Conservation (phyloP, 2,888 invertebrate genomes). For the Rhagium mordax region DNA sequence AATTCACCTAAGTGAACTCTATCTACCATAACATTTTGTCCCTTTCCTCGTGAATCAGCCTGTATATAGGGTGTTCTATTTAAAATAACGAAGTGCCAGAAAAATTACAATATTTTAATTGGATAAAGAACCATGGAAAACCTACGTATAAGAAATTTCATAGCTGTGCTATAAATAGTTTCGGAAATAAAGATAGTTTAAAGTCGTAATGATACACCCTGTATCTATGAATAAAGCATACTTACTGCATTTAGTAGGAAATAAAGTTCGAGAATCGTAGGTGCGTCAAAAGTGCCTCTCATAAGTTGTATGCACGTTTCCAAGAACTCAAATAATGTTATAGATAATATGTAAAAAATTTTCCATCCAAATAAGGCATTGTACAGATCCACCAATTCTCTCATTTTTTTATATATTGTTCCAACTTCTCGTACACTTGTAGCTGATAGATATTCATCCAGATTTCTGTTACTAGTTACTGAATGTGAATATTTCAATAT, state of each 20-base stretch:
- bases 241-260: slow-evolving; percentile 7
- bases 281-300: not conserved
- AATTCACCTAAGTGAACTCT: no score
- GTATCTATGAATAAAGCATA: not conserved
- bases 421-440: not conserved
- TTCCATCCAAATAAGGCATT: slow-evolving; percentile 3
- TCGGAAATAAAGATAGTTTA: no score
- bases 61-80: no score
- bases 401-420: not conserved
- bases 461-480: not conserved
- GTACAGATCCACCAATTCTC: not conserved
- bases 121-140: no score
- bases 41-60: no score
- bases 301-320: not conserved
- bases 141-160: not conserved
- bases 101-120: no score
- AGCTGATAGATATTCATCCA: slow-evolving; percentile 11
- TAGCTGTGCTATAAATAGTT: no score
- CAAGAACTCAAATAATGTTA: not conserved
- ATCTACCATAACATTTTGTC: no score
- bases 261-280: not conserved
- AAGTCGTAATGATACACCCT: no score
- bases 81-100: no score
- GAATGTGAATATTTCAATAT: not conserved
- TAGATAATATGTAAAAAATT: not conserved